Percentiles rank a stretch among this genome's conserved stretches.
These are phyloP conservation scores for Microvelia longipes DNA, from an alignment of 1,140 invertebrate genomes.

Conservation along the genomic window DNA sequence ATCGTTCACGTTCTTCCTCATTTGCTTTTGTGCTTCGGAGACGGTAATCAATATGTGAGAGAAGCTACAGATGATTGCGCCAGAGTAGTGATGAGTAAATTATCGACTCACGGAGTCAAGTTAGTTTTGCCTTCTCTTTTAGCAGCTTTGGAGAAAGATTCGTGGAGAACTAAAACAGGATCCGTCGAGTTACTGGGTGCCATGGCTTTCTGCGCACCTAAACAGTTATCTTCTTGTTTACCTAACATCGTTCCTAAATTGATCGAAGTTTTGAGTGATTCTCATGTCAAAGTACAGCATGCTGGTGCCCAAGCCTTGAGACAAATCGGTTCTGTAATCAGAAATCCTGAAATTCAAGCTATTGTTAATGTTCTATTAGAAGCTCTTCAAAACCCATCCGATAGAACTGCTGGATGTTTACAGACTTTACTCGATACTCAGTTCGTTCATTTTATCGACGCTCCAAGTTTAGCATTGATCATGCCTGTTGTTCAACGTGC, in stretches of 20 bases:
- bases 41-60: constrained; percentile 77
- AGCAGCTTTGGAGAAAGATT: constrained; percentile 88
- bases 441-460: constrained; percentile 98
- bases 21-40: constrained; percentile 88
- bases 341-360: constrained; percentile 97
- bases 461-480: constrained; percentile 92
- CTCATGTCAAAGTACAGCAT: constrained; percentile 94
- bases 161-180: constrained; percentile 95
- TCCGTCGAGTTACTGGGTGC: constrained; percentile 92
- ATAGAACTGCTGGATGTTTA: constrained; percentile 81
- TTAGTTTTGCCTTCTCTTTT: constrained; percentile 77
- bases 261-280: constrained; percentile 93
- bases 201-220: constrained; percentile 96
- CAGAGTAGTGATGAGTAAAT: constrained; percentile 88
- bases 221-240: constrained; percentile 91
- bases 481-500: constrained; percentile 98
- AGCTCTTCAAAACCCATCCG: constrained; percentile 91
- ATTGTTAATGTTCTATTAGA: constrained; percentile 82
- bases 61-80: constrained; percentile 89
- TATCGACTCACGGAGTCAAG: constrained; percentile 94
- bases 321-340: constrained; percentile 93
- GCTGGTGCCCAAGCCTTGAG: constrained; percentile 86
- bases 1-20: constrained; percentile 93
- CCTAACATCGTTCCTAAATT: constrained; percentile 97
- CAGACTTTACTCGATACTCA: constrained; percentile 89